Conservation (phyloP, 2,797 vertebrate genomes). For the Orestias chungarensis region DNA sequence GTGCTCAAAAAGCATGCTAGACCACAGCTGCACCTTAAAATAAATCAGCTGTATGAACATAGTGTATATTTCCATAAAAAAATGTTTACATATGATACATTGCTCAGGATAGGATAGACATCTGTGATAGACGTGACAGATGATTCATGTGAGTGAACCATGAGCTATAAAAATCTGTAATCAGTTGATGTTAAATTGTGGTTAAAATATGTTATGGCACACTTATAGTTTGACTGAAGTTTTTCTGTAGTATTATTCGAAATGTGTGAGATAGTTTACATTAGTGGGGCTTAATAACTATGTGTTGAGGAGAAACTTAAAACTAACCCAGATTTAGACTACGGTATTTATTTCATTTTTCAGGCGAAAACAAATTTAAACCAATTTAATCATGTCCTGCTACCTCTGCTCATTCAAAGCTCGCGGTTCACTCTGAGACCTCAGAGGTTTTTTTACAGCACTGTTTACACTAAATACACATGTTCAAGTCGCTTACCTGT, state of each 20-base stretch:
- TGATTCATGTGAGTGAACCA: slow-evolving; percentile 62
- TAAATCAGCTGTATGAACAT: slow-evolving; percentile 52
- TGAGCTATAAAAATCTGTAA: slow-evolving; percentile 58
- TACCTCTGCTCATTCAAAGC: slow-evolving; percentile 47
- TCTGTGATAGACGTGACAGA: slow-evolving; percentile 55
- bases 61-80: slow-evolving; percentile 69
- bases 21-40: slow-evolving; percentile 60
- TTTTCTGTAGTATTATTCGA: slow-evolving; percentile 53
- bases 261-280: slow-evolving; percentile 50
- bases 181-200: slow-evolving; percentile 69
- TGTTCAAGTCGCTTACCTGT: slow-evolving; percentile 35
- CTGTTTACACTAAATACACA: slow-evolving; percentile 73
- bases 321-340: slow-evolving; percentile 26
- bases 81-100: slow-evolving; percentile 79
- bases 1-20: slow-evolving; percentile 67
- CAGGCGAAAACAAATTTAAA: slow-evolving; percentile 23
- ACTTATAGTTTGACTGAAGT: slow-evolving; percentile 43
- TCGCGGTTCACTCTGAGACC: slow-evolving; percentile 50
- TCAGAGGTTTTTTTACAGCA: slow-evolving; percentile 69
- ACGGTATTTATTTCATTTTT: slow-evolving; percentile 43
- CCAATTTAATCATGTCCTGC: slow-evolving; percentile 45
- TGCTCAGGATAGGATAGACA: slow-evolving; percentile 78
- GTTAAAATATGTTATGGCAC: slow-evolving; percentile 61
- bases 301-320: slow-evolving; percentile 40
- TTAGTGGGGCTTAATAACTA: slow-evolving; percentile 51